These are phyloP conservation scores for Odontothrips loti DNA, from an alignment of 2,888 invertebrate genomes.

Conservation along the genomic window DNA sequence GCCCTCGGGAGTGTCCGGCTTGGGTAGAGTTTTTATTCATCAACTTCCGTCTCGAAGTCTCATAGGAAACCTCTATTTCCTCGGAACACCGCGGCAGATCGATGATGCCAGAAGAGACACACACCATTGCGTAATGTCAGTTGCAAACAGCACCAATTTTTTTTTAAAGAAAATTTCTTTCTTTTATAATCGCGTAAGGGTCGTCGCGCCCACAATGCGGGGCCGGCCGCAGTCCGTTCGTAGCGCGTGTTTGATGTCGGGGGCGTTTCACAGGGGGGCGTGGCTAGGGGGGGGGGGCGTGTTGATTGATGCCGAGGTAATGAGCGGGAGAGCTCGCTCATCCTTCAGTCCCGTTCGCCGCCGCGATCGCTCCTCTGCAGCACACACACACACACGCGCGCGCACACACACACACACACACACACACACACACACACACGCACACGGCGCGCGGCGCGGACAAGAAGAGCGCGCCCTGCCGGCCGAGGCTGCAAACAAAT, in stretches of 20 bases:
- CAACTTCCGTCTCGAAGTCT: too few species aligned
- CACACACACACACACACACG: background rate
- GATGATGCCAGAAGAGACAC: too few species aligned
- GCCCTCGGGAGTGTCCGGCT: too few species aligned
- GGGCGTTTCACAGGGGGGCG: background rate
- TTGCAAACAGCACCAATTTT: too few species aligned
- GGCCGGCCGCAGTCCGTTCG: background rate
- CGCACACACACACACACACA: slow-evolving; percentile 4
- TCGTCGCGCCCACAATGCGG: background rate
- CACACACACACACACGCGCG: slow-evolving; percentile 10
- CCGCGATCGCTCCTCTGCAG: background rate
- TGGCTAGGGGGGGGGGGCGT: background rate
- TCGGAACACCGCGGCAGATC: too few species aligned
- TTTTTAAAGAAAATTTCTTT: too few species aligned
- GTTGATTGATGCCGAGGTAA: slow-evolving; percentile 15
- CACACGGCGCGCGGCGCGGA: background rate
- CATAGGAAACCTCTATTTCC: too few species aligned
- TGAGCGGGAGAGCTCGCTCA: background rate
- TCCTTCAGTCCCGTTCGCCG: background rate
- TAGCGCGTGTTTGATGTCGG: background rate
- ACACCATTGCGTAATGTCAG: too few species aligned
- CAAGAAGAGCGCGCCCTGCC: background rate
- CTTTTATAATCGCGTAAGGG: background rate
- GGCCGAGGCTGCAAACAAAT: background rate
- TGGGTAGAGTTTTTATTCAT: too few species aligned